Conservation (phyloP, 1,140 invertebrate species). For the Brachionus asplanchnoidis region DNA sequence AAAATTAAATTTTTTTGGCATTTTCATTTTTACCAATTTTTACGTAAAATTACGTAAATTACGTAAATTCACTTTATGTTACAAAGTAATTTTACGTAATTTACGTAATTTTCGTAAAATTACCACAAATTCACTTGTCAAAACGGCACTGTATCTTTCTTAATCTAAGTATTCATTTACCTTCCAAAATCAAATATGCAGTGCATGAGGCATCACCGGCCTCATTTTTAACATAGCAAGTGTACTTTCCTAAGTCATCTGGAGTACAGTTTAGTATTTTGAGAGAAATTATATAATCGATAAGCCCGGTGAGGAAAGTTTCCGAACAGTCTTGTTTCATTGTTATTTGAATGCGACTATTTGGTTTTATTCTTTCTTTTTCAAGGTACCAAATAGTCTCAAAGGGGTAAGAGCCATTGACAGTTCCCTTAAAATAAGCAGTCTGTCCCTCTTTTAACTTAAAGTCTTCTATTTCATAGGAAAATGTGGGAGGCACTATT, state of each 20-base stretch:
- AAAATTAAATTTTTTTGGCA: too few relatives aligned
- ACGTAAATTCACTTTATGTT: too few relatives aligned
- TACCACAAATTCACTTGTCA: too few relatives aligned
- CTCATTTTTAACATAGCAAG: conserved; percentile 55
- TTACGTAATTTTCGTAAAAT: too few relatives aligned
- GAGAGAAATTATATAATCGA: conserved; percentile 20
- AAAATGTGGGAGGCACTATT: conserved; percentile 37
- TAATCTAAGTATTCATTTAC: conserved; percentile 44
- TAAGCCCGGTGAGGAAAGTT: conserved; percentile 23
- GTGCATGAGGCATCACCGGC: conserved; percentile 52
- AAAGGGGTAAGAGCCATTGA: conserved; percentile 29
- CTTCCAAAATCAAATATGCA: conserved; percentile 52
- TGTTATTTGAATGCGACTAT: not conserved
- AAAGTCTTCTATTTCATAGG: conserved; percentile 22
- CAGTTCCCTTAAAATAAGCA: conserved; percentile 31
- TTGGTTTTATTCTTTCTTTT: not conserved
- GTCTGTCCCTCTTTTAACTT: not conserved
- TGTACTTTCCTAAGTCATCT: conserved; percentile 65
- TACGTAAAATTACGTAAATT: too few relatives aligned
- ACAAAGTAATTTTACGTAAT: too few relatives aligned
- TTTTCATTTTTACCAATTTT: too few relatives aligned
- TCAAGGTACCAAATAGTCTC: conserved; percentile 30
- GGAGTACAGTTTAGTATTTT: conserved; percentile 29
- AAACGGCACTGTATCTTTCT: too few relatives aligned
- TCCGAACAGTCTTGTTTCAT: conserved; percentile 20